Percentiles rank a stretch among this genome's conserved stretches.
Evolutionary conservation across 2,113 vertebrate species (phyloP).

Genomic region (Phylloscopus trochilus): DNA sequence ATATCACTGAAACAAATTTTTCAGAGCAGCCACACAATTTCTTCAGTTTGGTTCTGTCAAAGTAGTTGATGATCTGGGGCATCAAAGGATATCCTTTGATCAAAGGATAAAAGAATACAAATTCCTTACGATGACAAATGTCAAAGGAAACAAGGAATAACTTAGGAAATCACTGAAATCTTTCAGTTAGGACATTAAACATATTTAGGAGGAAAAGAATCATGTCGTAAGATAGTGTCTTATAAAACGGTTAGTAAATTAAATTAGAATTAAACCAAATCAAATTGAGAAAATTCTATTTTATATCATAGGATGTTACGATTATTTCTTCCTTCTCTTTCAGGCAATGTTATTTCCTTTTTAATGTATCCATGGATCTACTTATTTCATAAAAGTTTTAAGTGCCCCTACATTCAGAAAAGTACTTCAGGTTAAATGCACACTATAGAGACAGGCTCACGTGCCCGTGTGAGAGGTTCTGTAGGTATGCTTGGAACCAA

Average conservation of each 20-base stretch:
- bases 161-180: constrained; percentile 31
- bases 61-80: neutral
- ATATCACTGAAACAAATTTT: neutral
- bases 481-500: neutral
- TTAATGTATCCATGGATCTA: constrained; percentile 16
- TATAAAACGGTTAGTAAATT: constrained; percentile 34
- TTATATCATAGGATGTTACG: constrained; percentile 26
- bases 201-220: constrained; percentile 18
- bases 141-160: constrained; percentile 42
- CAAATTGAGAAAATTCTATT: constrained; percentile 50
- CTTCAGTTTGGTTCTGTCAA: neutral
- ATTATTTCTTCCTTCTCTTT: constrained; percentile 45
- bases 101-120: neutral
- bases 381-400: constrained; percentile 6
- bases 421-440: neutral
- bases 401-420: neutral
- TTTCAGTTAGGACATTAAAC: constrained; percentile 28
- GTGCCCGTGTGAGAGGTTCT: neutral
- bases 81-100: neutral
- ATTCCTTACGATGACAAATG: constrained; percentile 16
- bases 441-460: fast-evolving
- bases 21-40: neutral
- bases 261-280: constrained; percentile 37
- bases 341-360: constrained; percentile 28
- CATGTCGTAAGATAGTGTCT: constrained; percentile 15